phyloP scores from a whole-genome alignment of 2,888 invertebrate genomes.

The Callyntrura sp. region DNA sequence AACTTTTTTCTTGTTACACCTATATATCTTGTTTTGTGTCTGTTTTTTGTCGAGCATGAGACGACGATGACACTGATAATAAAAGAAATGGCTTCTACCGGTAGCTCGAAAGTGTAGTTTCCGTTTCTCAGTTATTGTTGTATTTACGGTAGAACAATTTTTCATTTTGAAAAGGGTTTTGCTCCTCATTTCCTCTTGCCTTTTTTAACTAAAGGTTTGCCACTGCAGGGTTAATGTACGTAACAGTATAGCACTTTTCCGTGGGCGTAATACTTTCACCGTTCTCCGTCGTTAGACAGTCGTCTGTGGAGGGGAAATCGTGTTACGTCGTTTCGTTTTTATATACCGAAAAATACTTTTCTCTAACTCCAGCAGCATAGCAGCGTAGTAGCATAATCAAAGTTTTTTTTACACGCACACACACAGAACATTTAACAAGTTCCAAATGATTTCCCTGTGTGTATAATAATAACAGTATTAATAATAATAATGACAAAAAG shows the following conservation, averaged over 20 bases:
- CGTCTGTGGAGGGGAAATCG: conserved; percentile 4
- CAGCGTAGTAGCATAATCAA: too few species aligned
- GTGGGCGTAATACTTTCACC: conserved; percentile 35
- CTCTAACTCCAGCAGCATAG: neutral
- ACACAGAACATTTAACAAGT: neutral
- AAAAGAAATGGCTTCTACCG: conserved; percentile 11
- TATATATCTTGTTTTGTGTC: too few species aligned
- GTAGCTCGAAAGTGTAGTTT: conserved; percentile 31
- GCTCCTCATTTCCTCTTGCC: conserved; percentile 53
- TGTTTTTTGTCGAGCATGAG: neutral
- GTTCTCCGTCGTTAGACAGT: conserved; percentile 46
- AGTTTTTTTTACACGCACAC: neutral
- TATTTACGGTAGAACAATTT: conserved; percentile 34
- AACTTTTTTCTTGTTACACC: too few species aligned
- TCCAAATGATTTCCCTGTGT: conserved; percentile 8
- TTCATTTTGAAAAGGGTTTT: conserved; percentile 48
- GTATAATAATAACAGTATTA: neutral
- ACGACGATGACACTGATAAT: neutral
- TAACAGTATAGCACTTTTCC: neutral
- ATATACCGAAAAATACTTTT: neutral
- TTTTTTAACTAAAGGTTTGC: neutral
- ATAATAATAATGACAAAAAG: conserved; percentile 30
- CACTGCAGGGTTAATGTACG: too few species aligned
- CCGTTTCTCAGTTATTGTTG: conserved; percentile 35
- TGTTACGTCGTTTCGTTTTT: conserved; percentile 22